Base-by-base conservation (phyloP, 2,888 invertebrate species). In the Lepidonotus clava region DNA sequence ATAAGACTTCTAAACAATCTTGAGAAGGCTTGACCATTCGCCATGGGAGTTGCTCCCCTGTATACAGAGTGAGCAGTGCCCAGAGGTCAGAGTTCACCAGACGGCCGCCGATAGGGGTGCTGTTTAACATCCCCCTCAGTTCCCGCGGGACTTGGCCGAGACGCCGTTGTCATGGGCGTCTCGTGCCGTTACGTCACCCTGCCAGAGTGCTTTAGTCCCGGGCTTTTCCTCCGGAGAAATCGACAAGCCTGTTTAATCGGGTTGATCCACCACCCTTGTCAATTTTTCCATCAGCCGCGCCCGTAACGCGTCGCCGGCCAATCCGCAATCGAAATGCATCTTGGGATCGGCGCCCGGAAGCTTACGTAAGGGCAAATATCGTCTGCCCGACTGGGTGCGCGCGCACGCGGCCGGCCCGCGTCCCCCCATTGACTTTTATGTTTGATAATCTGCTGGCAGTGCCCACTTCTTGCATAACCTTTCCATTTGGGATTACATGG, bases 181-280 rank as follows among this genome's bases (percentile, higher is more conserved):
- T 32, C n/a, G 2, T 28, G 21, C 11, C 21, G 61, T 61, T 61
- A 61, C 61, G 61, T 61, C 61, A 61, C 24, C 11, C 24, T 32
- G 24, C 53, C 61, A 61, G 61, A 61, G 61, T 61, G 61, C 53
- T 53, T 24, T 24, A 61, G 53, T 18, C 53, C 2, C 61, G 61
- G 61, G 61, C 61, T 61, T 61, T 61, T 61, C 56, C 53, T 61
- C 61, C 61, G 61, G 61, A 61, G 61, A 61, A 61, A 61, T 61
- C 61, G 61, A 61, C 61, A 28, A 18, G 11, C 61, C n/a, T 32
- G n/a, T 61, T 61, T 61, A 61, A 61, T 61, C 61, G 61, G 28
- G 61, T 61, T 61, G 21, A 61, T 61, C 61, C 61, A 14, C 28
- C 28, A 28, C 28, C 28, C 61, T 61, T 61, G 61, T 61, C 61